phyloP scores from a whole-genome alignment of 2,888 invertebrate genomes.

The Pseudococcus longispinus region DNA sequence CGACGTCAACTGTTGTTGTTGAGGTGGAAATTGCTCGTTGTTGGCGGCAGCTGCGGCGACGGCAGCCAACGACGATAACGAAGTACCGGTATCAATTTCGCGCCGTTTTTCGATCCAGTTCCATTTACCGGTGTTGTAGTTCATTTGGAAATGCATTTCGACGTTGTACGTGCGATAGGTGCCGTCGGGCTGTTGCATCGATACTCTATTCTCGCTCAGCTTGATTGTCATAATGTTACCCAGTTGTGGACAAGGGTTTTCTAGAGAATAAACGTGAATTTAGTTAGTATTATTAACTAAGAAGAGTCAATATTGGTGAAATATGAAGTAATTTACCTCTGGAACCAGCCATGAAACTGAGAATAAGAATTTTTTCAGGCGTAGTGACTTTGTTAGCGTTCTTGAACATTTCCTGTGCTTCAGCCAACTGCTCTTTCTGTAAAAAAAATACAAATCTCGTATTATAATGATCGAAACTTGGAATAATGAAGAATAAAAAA shows the following conservation, averaged over 20 bases:
- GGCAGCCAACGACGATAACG: constrained; percentile 57
- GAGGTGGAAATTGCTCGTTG: constrained; percentile 44
- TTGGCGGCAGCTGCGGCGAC: constrained; percentile 57
- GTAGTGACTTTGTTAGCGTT: constrained; percentile 94
- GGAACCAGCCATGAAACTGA: constrained; percentile 98
- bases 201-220: constrained; percentile 89
- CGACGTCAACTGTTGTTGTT: constrained; percentile 50
- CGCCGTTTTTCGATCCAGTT: constrained; percentile 83
- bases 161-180: constrained; percentile 79
- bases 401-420: constrained; percentile 97
- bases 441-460: constrained; percentile 60
- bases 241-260: constrained; percentile 96
- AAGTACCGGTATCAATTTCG: constrained; percentile 59
- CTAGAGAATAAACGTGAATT: constrained; percentile 64
- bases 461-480: constrained; percentile 27
- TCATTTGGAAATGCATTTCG: constrained; percentile 98
- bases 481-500: not conserved
- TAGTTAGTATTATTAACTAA: not conserved
- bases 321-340: constrained; percentile 69
- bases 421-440: constrained; percentile 93
- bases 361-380: constrained; percentile 95
- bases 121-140: constrained; percentile 98
- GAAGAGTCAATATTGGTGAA: not conserved
- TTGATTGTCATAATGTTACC: constrained; percentile 97
- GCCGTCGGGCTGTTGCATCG: constrained; percentile 84